These are phyloP conservation scores for Bubo scandiacus DNA, from an alignment of 2,113 vertebrate species.

Conservation along the genomic window DNA sequence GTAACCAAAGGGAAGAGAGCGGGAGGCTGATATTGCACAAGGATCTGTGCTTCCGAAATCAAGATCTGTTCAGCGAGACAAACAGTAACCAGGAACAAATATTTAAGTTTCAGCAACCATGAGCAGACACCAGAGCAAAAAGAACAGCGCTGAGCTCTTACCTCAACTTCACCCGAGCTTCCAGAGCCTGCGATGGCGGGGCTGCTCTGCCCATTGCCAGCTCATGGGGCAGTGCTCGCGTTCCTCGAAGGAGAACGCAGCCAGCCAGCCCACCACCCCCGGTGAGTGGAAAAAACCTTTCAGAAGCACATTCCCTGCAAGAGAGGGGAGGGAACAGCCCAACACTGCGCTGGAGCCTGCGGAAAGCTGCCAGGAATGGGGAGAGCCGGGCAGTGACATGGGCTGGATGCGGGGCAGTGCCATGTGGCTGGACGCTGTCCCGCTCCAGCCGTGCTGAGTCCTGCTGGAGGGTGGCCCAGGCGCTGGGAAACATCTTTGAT, in stretches of 20 bases:
- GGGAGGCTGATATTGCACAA: not conserved
- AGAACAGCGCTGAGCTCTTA: not conserved
- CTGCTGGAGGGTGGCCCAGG: not conserved
- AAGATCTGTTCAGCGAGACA: not conserved
- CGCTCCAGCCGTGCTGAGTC: not conserved
- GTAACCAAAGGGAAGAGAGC: not conserved
- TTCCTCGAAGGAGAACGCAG: fast-evolving
- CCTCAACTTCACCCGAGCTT: not conserved
- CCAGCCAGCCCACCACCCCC: not conserved
- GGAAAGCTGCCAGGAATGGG: not conserved
- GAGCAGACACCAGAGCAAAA: not conserved
- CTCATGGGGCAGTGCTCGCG: fast-evolving
- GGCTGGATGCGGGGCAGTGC: not conserved
- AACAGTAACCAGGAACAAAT: not conserved
- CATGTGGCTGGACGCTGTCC: fast-evolving
- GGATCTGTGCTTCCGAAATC: not conserved
- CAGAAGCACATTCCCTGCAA: not conserved
- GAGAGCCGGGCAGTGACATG: not conserved
- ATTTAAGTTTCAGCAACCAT: not conserved
- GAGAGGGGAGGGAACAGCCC: not conserved
- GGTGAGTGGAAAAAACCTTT: not conserved
- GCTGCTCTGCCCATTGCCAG: not conserved
- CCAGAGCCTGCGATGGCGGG: fast-evolving
- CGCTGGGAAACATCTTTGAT: not conserved
- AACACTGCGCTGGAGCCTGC: fast-evolving